These are phyloP conservation scores for Hirtodrosophila duncani DNA, from an alignment of 2,888 invertebrate species.

Conservation along the genomic window DNA sequence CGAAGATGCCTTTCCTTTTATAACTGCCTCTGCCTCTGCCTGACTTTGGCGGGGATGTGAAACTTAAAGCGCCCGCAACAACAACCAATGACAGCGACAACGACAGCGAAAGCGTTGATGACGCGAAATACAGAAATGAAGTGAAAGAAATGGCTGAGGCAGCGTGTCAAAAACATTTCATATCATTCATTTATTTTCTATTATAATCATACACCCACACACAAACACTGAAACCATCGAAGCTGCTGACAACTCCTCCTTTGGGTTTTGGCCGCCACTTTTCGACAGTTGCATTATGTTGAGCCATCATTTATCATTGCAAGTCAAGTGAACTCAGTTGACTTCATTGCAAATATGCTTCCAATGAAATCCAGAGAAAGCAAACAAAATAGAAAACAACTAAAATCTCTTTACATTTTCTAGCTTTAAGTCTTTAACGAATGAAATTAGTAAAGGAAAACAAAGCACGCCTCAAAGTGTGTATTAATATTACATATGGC, in stretches of 20 bases:
- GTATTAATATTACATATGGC: conserved; percentile 35
- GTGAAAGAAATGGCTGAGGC: conserved; percentile 56
- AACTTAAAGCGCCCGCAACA: conserved; percentile 54
- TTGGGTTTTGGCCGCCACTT: conserved; percentile 19
- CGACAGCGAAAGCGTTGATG: conserved; percentile 3
- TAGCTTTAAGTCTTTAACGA: conserved; percentile 51
- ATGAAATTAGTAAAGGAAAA: conserved; percentile 64
- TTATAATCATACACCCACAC: conserved; percentile 48
- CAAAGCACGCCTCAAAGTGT: conserved; percentile 48
- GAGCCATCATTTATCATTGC: conserved; percentile 69
- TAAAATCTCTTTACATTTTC: conserved; percentile 43
- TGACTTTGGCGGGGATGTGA: conserved; percentile 14
- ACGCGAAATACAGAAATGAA: conserved; percentile 48
- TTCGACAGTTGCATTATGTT: conserved; percentile 68
- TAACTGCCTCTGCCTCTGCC: conserved; percentile 41
- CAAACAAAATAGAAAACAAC: no score
- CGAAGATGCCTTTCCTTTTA: conserved; percentile 52
- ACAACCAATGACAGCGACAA: conserved; percentile 1
- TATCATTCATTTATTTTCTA: conserved; percentile 73
- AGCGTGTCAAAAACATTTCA: conserved; percentile 71
- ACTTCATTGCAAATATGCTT: conserved; percentile 52
- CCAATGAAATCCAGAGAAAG: no score
- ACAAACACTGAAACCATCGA: conserved; percentile 7
- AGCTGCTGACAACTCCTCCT: conserved; percentile 22
- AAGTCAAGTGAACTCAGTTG: conserved; percentile 65